Percentiles rank a stretch among this genome's conserved stretches.
Evolutionary conservation across 2,888 invertebrate genomes (phyloP).

Genomic region (Drosophila crucigera): DNA sequence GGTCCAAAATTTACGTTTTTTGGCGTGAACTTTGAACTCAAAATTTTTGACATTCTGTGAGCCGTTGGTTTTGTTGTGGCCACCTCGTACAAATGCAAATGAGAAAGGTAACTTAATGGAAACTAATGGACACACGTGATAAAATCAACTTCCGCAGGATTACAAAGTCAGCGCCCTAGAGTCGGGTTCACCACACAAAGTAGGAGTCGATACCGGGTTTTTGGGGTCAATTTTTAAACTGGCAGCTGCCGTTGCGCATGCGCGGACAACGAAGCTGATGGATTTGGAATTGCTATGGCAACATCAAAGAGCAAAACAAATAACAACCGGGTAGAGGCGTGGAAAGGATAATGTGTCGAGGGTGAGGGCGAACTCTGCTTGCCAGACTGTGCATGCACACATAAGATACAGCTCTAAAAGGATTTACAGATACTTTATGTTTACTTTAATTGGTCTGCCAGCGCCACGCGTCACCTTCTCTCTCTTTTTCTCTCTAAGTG

Average conservation of each 20-base stretch:
- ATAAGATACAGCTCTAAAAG: slow-evolving; percentile 59
- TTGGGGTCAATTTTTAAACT: slow-evolving; percentile 7
- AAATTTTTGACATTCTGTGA: slow-evolving; percentile 6
- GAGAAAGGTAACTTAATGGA: slow-evolving; percentile 48
- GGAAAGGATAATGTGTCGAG: slow-evolving; percentile 53
- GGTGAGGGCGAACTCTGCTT: slow-evolving; percentile 31
- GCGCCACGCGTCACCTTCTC: slow-evolving; percentile 59
- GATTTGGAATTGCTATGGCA: slow-evolving; percentile 63
- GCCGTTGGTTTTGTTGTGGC: slow-evolving; percentile 37
- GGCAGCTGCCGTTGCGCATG: slow-evolving; percentile 75
- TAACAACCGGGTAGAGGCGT: slow-evolving; percentile 18
- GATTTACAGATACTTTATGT: slow-evolving; percentile 65
- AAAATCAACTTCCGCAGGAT: slow-evolving; percentile 76
- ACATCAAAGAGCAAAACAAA: slow-evolving; percentile 23
- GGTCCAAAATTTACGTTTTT: background rate
- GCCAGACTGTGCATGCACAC: slow-evolving; percentile 19
- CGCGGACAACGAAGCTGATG: slow-evolving; percentile 64
- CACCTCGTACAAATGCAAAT: slow-evolving; percentile 30
- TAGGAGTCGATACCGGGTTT: slow-evolving; percentile 8
- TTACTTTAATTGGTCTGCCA: slow-evolving; percentile 70
- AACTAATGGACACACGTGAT: slow-evolving; percentile 76
- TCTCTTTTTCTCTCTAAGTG: slow-evolving; percentile 52
- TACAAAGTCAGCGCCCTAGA: slow-evolving; percentile 56
- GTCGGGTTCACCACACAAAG: slow-evolving; percentile 7
- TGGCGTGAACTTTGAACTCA: slow-evolving; percentile 37